phyloP scores from a whole-genome alignment of 2,113 vertebrate genomes.

The Puffinus mauretanicus region DNA sequence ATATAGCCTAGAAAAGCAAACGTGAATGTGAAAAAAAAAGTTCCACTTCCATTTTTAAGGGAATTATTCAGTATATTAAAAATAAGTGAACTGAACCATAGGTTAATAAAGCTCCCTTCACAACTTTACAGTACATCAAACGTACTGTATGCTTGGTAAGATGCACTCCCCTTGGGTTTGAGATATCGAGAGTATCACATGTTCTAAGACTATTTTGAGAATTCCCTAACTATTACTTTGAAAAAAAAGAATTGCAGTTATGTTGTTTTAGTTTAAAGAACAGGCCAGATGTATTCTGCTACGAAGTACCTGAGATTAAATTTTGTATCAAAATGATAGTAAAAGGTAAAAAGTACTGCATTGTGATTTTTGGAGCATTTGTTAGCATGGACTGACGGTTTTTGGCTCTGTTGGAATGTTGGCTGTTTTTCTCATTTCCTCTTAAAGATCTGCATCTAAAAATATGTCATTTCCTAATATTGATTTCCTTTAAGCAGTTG shows the following conservation, averaged over 20 bases:
- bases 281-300: not conserved
- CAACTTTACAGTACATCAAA: not conserved
- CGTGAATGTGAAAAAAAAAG: fast-evolving
- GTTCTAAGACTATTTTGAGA: not conserved
- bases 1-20: not conserved
- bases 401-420: not conserved
- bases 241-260: not conserved
- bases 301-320: not conserved
- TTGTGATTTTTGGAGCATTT: not conserved
- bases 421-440: not conserved
- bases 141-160: not conserved
- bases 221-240: not conserved
- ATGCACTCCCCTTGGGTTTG: not conserved
- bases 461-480: not conserved
- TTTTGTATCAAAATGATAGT: not conserved
- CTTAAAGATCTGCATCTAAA: constrained; percentile 8
- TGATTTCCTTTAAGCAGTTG: not conserved
- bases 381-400: not conserved
- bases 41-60: not conserved
- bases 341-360: not conserved
- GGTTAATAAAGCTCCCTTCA: not conserved
- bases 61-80: not conserved
- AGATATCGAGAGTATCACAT: not conserved
- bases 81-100: not conserved
- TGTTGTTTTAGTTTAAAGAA: not conserved